phyloP scores from a whole-genome alignment of 1,140 invertebrate genomes.

The Drosophila ambigua region DNA sequence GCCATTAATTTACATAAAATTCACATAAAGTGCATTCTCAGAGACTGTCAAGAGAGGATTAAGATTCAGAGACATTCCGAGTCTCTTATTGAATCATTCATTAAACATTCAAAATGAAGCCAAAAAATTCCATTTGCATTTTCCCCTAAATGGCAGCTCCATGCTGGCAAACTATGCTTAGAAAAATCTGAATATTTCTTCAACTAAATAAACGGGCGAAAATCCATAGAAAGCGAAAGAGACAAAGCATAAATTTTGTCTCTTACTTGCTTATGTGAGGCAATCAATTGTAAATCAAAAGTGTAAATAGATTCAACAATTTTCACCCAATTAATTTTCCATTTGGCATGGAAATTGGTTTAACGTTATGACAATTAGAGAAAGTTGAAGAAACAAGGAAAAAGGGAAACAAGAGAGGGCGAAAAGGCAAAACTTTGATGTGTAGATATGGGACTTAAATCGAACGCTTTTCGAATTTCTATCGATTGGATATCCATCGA shows the following conservation, averaged over 20 bases:
- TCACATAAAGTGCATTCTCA: conserved; percentile 34
- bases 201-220: conserved; percentile 32
- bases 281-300: conserved; percentile 4
- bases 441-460: background rate
- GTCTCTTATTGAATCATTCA: conserved; percentile 44
- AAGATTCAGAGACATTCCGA: conserved; percentile 13
- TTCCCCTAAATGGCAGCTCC: conserved; percentile 9
- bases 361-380: conserved; percentile 36
- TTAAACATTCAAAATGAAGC: conserved; percentile 41
- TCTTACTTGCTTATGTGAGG: background rate
- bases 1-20: conserved; percentile 62
- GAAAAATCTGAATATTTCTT: conserved; percentile 32
- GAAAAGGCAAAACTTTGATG: background rate
- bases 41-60: conserved; percentile 34
- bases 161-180: conserved; percentile 23
- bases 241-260: background rate
- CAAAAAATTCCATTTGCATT: conserved; percentile 43
- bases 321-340: conserved; percentile 47
- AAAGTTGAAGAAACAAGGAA: conserved; percentile 27
- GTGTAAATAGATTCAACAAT: conserved; percentile 40
- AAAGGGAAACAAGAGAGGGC: conserved; percentile 5
- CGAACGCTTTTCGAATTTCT: no score
- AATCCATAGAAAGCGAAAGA: background rate
- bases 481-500: no score
- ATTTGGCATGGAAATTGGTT: conserved; percentile 8